phyloP scores from a whole-genome alignment of 2,113 vertebrate species.

The Eclectus roratus region DNA sequence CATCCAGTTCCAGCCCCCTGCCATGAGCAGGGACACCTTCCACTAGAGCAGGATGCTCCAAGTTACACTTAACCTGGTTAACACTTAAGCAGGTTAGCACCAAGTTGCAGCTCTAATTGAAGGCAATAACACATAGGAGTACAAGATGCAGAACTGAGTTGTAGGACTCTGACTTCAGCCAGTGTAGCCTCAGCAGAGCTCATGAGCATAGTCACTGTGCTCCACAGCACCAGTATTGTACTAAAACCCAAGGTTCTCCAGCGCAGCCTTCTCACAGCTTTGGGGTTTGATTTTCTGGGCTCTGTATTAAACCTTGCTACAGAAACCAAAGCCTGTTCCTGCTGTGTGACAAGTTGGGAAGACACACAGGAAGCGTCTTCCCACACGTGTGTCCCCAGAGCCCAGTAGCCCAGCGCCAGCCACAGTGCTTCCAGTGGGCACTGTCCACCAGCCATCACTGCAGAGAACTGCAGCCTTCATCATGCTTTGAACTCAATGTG shows the following conservation, averaged over 20 bases:
- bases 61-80: background rate
- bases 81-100: background rate
- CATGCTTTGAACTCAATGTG: accelerated
- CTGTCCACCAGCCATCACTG: background rate
- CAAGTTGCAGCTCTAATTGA: background rate
- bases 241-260: background rate
- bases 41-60: background rate
- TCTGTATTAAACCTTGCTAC: background rate
- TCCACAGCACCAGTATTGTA: background rate
- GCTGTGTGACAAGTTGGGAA: background rate
- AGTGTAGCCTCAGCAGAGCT: background rate
- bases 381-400: background rate
- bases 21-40: background rate
- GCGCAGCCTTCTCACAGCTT: background rate
- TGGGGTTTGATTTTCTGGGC: background rate
- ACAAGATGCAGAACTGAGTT: background rate
- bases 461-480: no score
- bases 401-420: background rate
- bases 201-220: background rate
- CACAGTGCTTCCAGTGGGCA: background rate
- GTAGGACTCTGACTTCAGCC: background rate
- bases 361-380: accelerated
- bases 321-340: background rate
- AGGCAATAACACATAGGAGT: background rate
- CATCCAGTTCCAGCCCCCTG: background rate